Evolutionary conservation across 2,797 vertebrate species (phyloP), one percentile per base, ranked within the genome.

Genomic region (Siniperca scherzeri): DNA sequence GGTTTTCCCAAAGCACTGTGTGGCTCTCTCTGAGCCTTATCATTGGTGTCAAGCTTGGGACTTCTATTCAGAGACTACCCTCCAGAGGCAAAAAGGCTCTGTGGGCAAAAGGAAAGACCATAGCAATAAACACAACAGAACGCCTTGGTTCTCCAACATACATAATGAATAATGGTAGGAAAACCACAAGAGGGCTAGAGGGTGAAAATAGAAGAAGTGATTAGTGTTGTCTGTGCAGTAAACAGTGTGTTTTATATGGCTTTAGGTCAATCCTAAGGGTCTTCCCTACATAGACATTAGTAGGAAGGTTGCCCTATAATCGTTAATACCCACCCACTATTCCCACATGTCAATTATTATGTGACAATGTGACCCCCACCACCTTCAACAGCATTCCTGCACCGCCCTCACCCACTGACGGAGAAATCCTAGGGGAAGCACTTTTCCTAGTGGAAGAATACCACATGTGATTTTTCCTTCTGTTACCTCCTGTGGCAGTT

Each of bases 21-120:
- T 46, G 65, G 88, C 85, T 83, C 87, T 88, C 81, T 80, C 78
- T 77, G 75, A 89, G 89, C 77, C 85, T 89, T 81, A 88, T 92
- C 87, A 87, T 83, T 76, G 90, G 84, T 91, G 94, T 94, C 87
- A 89, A 76, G 86, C 88, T 86, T 86, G 91, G 90, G 92, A 93
- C 87, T 92, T 89, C 92, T 93, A 92, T 95, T 93, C 81, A 87
- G 75, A 92, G 90, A 87, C 73, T 78, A 62, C 40, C 86, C 88
- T 78, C 89, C 78, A 78, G 92, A 93, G 92, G 87, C 65, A 70
- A 78, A 56, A 74, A 59, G 75, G 65, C 89, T 87, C 91, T 84
- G 67, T 65, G 87, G 92, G 88, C 56, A 38, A 78, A 76, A 70
- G 61, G 75, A 81, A 78, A 83, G 80, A 87, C 81, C 86, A 78